A percentile compares a stretch with the other conserved stretches of the same genome.
Conservation (phyloP, 2,888 invertebrate genomes). For the Leucophora obtusa region DNA sequence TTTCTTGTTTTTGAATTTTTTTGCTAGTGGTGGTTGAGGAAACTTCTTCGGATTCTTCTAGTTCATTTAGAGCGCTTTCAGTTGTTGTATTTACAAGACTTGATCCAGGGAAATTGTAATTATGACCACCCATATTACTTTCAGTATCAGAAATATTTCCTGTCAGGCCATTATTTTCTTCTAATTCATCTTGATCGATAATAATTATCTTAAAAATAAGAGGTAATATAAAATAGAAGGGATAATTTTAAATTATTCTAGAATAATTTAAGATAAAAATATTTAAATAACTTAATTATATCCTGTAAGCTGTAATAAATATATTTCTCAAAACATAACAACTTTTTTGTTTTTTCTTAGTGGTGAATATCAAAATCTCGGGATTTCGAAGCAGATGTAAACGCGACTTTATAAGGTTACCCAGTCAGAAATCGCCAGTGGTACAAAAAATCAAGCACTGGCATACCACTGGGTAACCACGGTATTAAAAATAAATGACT, state of each 20-base stretch:
- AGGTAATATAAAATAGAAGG: background rate
- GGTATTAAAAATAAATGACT: no score
- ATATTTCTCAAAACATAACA: no score
- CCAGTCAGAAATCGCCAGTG: no score
- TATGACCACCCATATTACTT: constrained; percentile 70
- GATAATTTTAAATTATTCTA: constrained; percentile 9
- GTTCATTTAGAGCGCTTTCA: constrained; percentile 37
- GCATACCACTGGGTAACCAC: no score
- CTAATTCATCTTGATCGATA: constrained; percentile 72
- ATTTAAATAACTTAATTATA: background rate
- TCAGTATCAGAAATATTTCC: constrained; percentile 71
- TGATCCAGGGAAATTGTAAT: constrained; percentile 24
- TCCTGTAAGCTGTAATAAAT: no score
- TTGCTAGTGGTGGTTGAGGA: constrained; percentile 9
- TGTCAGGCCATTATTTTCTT: constrained; percentile 57
- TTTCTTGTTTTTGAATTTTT: constrained; percentile 23
- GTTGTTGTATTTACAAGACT: background rate
- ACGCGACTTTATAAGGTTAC: no score
- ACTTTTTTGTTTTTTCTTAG: no score
- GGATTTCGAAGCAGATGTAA: no score
- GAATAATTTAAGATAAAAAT: constrained; percentile 21
- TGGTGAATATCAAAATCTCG: no score
- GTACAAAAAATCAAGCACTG: no score
- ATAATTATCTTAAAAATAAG: constrained; percentile 68
- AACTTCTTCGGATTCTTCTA: constrained; percentile 16